A percentile compares a stretch with the other conserved stretches of the same genome.
Conservation (phyloP, 2,113 vertebrate species). For the Pelodiscus sinensis region DNA sequence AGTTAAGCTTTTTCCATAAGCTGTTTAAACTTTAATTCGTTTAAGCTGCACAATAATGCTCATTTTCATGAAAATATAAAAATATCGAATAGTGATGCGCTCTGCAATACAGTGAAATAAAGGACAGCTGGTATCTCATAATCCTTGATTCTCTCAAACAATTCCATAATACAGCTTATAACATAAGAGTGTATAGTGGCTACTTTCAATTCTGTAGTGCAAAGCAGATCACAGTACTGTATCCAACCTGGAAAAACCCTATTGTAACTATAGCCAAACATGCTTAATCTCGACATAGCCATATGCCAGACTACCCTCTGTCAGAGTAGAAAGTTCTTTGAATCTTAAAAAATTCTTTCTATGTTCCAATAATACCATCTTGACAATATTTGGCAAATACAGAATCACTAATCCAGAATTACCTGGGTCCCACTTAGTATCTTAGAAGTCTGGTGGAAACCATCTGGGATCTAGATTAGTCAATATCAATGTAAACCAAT, state of each 20-base stretch:
- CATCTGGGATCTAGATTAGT: background rate
- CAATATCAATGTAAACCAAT: background rate
- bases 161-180: no score
- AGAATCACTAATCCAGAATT: background rate
- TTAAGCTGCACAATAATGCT: background rate
- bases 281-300: background rate
- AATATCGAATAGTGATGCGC: background rate
- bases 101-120: background rate
- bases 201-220: no score
- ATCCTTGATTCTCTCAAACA: no score
- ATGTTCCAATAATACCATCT: background rate
- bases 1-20: no score
- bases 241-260: background rate
- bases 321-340: background rate
- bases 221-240: no score
- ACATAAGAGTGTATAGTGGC: no score
- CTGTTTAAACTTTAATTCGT: no score
- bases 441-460: background rate
- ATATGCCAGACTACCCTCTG: background rate
- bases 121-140: background rate
- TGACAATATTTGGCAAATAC: background rate
- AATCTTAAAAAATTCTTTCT: background rate
- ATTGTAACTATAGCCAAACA: background rate
- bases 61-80: background rate
- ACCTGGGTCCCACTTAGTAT: background rate